Conservation (phyloP, 2,797 vertebrate species). For the Dromococcyx pavoninus region DNA sequence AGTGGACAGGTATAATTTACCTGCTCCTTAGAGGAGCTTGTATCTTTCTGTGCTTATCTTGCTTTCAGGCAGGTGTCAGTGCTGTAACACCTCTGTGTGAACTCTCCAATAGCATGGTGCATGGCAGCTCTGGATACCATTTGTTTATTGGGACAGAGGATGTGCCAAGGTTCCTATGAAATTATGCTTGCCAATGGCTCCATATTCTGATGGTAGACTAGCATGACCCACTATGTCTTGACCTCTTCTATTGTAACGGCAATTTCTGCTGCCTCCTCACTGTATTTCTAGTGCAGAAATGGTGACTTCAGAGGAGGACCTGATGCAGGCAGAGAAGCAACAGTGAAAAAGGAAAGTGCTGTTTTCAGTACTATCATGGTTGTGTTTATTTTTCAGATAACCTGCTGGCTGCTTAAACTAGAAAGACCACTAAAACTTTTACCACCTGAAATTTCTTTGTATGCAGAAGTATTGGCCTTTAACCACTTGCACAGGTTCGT, state of each 20-base stretch:
- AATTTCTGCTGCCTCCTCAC: background rate
- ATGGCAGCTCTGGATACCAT: background rate
- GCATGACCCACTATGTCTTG: background rate
- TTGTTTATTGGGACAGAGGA: background rate
- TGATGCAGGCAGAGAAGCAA: background rate
- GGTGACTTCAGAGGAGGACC: background rate
- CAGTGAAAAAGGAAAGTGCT: background rate
- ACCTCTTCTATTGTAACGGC: background rate
- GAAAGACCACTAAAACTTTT: background rate
- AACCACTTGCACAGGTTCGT: background rate
- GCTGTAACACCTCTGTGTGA: background rate
- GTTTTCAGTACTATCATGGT: background rate
- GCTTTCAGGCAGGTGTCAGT: background rate
- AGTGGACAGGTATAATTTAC: background rate
- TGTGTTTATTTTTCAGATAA: background rate
- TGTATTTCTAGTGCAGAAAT: background rate
- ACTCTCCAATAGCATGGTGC: background rate
- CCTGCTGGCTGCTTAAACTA: background rate
- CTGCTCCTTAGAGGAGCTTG: background rate
- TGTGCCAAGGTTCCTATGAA: background rate
- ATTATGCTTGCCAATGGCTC: background rate
- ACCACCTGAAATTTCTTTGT: background rate
- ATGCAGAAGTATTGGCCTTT: background rate
- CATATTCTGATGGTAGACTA: background rate
- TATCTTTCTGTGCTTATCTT: background rate